Percentiles rank a stretch among this genome's conserved stretches.
phyloP scores from a whole-genome alignment of 2,113 vertebrate species.

The Acrocephalus arundinaceus region DNA sequence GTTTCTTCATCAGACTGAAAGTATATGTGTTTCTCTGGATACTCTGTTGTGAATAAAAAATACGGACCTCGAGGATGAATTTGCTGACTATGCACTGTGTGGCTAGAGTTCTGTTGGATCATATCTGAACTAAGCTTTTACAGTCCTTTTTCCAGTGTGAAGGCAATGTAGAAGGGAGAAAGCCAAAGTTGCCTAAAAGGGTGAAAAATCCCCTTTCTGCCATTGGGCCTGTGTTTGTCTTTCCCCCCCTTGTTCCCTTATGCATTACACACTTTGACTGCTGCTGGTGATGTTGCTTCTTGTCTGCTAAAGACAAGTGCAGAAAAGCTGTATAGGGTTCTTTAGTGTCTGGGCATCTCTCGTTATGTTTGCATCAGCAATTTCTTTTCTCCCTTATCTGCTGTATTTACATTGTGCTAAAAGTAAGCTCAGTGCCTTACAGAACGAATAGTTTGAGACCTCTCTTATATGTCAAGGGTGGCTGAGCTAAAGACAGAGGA shows the following conservation, averaged over 20 bases:
- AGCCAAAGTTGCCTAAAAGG: background rate
- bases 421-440: background rate
- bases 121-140: background rate
- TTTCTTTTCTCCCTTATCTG: background rate
- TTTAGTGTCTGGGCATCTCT: background rate
- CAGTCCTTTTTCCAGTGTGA: background rate
- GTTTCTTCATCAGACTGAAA: background rate
- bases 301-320: background rate
- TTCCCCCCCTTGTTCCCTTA: background rate
- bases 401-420: background rate
- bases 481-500: background rate
- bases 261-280: background rate
- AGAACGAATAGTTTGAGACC: background rate
- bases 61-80: background rate
- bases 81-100: accelerated
- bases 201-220: background rate
- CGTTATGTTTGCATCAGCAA: background rate
- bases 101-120: background rate
- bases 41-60: background rate
- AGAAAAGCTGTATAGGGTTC: background rate
- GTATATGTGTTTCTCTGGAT: background rate
- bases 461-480: background rate
- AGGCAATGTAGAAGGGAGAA: background rate
- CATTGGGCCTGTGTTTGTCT: background rate
- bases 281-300: background rate